phyloP scores from a whole-genome alignment of 2,888 invertebrate species.

The Piscicola geometra region DNA sequence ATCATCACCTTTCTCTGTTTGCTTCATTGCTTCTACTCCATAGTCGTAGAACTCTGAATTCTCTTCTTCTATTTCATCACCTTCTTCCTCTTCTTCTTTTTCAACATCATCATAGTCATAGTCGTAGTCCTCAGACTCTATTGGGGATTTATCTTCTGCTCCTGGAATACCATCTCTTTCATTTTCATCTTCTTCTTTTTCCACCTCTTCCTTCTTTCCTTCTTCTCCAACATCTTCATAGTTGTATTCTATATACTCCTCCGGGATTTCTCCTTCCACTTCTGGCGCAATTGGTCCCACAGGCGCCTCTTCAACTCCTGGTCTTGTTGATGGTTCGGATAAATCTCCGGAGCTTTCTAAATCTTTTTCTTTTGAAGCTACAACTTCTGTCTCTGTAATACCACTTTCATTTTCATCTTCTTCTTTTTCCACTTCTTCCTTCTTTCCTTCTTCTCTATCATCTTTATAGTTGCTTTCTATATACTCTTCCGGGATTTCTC shows the following conservation, averaged over 20 bases:
- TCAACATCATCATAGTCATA: not conserved
- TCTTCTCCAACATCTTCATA: not conserved
- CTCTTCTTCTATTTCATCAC: not conserved
- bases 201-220: not conserved
- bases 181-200: not conserved
- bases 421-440: not conserved
- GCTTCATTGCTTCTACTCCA: too few species aligned
- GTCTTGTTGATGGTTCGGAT: too few species aligned
- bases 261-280: too few species aligned
- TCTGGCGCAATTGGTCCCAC: too few species aligned
- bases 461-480: not conserved
- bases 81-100: not conserved
- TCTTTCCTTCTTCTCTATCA: not conserved
- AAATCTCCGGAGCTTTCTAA: too few species aligned
- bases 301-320: too few species aligned
- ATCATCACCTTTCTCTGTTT: slow-evolving; percentile 4
- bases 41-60: too few species aligned
- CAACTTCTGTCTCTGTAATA: not conserved
- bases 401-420: not conserved
- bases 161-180: too few species aligned
- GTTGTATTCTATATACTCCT: too few species aligned
- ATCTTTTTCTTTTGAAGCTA: not conserved
- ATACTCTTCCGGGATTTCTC: not conserved
- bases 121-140: not conserved
- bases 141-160: too few species aligned